phyloP scores from a whole-genome alignment of 2,888 invertebrate species.

The Cybosia mesomella region DNA sequence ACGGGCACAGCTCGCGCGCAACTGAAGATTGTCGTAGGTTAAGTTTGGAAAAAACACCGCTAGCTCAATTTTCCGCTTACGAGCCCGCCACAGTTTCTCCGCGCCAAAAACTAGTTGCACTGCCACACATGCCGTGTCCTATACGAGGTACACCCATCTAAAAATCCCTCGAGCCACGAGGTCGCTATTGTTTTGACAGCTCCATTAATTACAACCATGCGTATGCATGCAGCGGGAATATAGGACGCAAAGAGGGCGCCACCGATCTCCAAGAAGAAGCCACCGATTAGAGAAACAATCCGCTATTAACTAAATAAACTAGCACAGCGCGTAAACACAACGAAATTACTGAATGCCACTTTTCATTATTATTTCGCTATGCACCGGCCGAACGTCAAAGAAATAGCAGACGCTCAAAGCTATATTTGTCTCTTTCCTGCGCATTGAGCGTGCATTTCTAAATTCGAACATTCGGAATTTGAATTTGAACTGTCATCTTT shows the following conservation, averaged over 20 bases:
- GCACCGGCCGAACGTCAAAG: conserved; percentile 82
- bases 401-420: conserved; percentile 72
- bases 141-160: conserved; percentile 36
- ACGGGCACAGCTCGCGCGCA: conserved; percentile 82
- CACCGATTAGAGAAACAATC: conserved; percentile 58
- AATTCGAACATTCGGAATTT: conserved; percentile 71
- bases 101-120: conserved; percentile 68
- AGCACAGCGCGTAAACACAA: conserved; percentile 86
- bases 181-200: conserved; percentile 80
- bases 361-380: conserved; percentile 86
- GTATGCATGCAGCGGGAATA: conserved; percentile 56
- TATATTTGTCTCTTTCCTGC: conserved; percentile 77
- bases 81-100: conserved; percentile 67
- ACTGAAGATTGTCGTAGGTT: conserved; percentile 85
- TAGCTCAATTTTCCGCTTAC: conserved; percentile 81
- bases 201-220: conserved; percentile 68
- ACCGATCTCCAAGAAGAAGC: conserved; percentile 46
- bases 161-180: conserved; percentile 55
- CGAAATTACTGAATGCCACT: conserved; percentile 86
- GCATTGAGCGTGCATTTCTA: conserved; percentile 69
- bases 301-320: conserved; percentile 79
- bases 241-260: conserved; percentile 74
- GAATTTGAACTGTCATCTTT: conserved; percentile 68
- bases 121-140: conserved; percentile 53
- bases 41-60: conserved; percentile 82